phyloP scores from a whole-genome alignment of 2,888 invertebrate genomes.

The Leptopterna dolabrata region DNA sequence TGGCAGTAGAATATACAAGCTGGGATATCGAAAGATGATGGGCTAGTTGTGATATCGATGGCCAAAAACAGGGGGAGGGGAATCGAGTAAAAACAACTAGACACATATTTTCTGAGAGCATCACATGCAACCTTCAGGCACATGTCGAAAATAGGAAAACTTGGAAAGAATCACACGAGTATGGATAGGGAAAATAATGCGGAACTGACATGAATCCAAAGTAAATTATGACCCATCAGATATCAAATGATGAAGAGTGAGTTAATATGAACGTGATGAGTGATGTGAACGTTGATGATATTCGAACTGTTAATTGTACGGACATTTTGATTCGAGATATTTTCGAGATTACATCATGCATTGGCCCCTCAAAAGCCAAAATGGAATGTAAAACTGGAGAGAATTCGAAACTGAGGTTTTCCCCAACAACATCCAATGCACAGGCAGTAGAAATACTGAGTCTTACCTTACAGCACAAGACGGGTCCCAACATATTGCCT shows the following conservation, averaged over 20 bases:
- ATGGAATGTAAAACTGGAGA: neutral
- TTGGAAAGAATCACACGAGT: too few species aligned
- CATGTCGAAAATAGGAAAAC: neutral
- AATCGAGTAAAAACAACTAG: neutral
- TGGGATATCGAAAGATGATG: neutral
- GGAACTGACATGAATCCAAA: too few species aligned
- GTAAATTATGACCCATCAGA: too few species aligned
- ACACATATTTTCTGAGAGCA: neutral
- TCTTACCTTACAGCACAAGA: neutral
- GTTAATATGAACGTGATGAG: too few species aligned
- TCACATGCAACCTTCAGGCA: neutral
- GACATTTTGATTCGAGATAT: too few species aligned
- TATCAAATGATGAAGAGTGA: too few species aligned
- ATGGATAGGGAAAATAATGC: too few species aligned
- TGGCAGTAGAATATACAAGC: neutral
- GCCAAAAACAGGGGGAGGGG: neutral
- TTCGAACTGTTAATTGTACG: too few species aligned
- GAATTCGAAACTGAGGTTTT: neutral
- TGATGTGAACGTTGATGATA: too few species aligned
- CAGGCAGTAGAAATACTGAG: neutral
- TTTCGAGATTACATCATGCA: neutral
- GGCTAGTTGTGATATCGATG: neutral
- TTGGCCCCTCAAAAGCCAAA: neutral
- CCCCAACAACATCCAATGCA: constrained; percentile 7
- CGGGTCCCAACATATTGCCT: neutral